Percentiles rank a stretch among this genome's conserved stretches.
Conservation (phyloP, 2,888 invertebrate species). For the Lamellibrachia satsuma region DNA sequence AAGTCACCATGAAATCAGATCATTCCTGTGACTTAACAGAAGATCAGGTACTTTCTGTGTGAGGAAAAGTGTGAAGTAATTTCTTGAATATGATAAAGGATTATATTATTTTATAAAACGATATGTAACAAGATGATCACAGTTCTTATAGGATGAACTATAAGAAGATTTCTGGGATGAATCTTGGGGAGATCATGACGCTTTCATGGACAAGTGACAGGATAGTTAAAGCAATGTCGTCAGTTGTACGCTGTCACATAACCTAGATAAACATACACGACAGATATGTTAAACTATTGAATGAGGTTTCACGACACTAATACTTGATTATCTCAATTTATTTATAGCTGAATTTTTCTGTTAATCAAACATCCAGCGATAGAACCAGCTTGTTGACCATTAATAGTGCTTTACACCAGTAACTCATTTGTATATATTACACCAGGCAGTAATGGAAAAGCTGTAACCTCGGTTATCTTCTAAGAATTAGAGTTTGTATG, state of each 20-base stretch:
- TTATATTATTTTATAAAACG: neutral
- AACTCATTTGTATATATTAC: neutral
- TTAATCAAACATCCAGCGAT: too few relatives aligned
- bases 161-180: neutral
- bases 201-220: neutral
- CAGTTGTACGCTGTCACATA: neutral
- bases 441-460: neutral
- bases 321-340: too few relatives aligned
- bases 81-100: neutral
- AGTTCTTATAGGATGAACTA: neutral
- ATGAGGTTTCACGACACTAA: too few relatives aligned
- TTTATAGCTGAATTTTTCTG: too few relatives aligned
- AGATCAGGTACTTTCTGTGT: constrained; percentile 11
- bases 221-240: neutral
- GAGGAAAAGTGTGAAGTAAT: neutral
- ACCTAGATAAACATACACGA: too few relatives aligned
- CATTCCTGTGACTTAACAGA: neutral
- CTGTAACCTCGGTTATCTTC: neutral
- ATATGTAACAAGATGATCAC: neutral
- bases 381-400: neutral
- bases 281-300: too few relatives aligned
- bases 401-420: neutral
- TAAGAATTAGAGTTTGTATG: neutral
- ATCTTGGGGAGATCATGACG: too few relatives aligned
- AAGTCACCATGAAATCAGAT: neutral